Base-by-base conservation (phyloP, 1,140 invertebrate genomes). In the Temnothorax nylanderi region DNA sequence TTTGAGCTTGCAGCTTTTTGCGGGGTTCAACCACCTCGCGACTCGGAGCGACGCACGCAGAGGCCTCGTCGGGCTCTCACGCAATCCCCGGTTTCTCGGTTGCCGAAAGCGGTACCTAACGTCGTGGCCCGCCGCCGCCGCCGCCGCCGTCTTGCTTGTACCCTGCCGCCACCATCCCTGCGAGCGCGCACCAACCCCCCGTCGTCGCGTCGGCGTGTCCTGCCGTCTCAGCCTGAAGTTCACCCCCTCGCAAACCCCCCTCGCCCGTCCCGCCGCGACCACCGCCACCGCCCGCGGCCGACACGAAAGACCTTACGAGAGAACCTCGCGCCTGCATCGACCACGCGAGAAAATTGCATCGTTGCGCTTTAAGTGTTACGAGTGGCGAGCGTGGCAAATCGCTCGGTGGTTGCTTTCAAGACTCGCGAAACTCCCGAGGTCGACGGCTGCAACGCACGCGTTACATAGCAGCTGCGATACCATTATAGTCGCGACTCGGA, bases 1-100 rank as follows among this genome's bases (percentile, higher is more conserved):
- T 91, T 92, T 90, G 92, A 92, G 91, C 92, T 92, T 92, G 77
- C 90, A 92, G 92, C 91, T 92, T 92, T 92, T 92, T 92, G 89
- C 91, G 90, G 90, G 87, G 92, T 92, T 92, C 91, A 92, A 92
- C 89, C 91, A 92, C 91, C 92, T 91, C 92, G 90, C 90, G 87
- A 84, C 69, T 91, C 86, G 87, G 86, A 89, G 88, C 90, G 85
- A 91, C 90, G 90, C 88, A 91, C 90, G 91, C 90, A 87, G 90
- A 87, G 90, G 77, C 87, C 88, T 88, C 80, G 84, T 76, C 86
- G 90, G 54, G 76, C 81, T 85, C 90, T 85, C 90, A 91, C 89
- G 90, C 90, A 91, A 91, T 80, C 89, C 89, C 80, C 34, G 32
- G 54, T 77, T 32, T 54, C 77, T 54, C 62, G 62, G 65, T 82